Conservation (phyloP, 2,113 vertebrate species). For the Seriola rivoliana region DNA sequence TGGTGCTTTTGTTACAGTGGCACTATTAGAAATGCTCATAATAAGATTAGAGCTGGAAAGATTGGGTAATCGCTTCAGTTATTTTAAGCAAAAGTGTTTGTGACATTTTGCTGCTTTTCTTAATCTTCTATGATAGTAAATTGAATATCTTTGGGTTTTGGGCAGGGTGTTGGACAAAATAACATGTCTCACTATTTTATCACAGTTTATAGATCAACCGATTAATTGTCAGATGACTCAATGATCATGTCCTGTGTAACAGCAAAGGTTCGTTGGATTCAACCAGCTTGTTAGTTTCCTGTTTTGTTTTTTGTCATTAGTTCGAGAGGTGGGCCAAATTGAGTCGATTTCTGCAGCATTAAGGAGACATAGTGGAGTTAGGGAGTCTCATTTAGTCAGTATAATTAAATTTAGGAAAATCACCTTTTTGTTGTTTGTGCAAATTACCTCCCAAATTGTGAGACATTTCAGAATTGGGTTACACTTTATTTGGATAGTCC, state of each 20-base stretch:
- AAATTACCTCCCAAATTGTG: constrained; percentile 46
- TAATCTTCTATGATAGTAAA: background rate
- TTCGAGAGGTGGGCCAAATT: constrained; percentile 18
- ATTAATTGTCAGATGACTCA: background rate
- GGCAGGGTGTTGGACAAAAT: background rate
- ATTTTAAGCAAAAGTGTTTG: background rate
- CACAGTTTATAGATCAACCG: background rate
- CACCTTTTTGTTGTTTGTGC: constrained; percentile 48
- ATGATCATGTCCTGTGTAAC: too few relatives aligned
- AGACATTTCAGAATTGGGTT: constrained; percentile 10
- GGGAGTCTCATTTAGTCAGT: constrained; percentile 56
- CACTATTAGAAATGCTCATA: background rate
- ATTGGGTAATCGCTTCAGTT: background rate
- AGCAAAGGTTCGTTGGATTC: background rate
- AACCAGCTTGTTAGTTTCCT: constrained; percentile 3
- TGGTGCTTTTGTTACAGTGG: background rate
- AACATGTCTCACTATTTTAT: background rate
- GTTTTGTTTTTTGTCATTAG: constrained; percentile 15
- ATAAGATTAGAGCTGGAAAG: background rate
- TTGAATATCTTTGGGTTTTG: background rate
- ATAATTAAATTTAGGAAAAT: constrained; percentile 68
- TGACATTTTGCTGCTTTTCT: background rate
- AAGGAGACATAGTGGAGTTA: constrained; percentile 22
- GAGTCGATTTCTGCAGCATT: constrained; percentile 21
- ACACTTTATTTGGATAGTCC: too few relatives aligned